Evolutionary conservation across 2,113 vertebrate species (phyloP), one percentile per base, ranked within the genome.

Genomic region (Neolamprologus falcicula): DNA sequence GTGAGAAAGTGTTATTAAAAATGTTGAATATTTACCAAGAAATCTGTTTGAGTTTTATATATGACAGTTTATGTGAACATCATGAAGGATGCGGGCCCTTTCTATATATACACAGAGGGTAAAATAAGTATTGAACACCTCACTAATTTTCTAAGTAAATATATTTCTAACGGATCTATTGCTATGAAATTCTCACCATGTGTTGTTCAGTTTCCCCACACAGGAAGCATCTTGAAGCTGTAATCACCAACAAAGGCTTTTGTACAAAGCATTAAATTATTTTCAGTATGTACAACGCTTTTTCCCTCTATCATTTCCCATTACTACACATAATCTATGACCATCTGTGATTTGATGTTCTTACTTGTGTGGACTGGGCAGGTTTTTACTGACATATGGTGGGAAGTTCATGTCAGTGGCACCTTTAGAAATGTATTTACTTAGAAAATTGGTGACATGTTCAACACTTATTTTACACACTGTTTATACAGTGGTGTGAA

Each of bases 1-100:
- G 59, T 79, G 86, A 80, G 19, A 90, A 89, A 66, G 83, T 89
- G 37, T 83, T 90, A 83, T 7, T 82, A 88, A 83, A 89, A 86
- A 83, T 4, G 89, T 79, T 92, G 91, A 93, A 92, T 93, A 90
- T 90, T 92, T 92, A 88, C 82, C 52, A 83, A 89, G 28, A 35
- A 80, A 16, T 45, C 24, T 76, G 24, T 19, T n/a, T 50, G 26
- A n/a, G 6, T 76, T 45, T 45, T 45, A 26, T 11, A 45, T 26
- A 45, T 73, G 14, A 78, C 26, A 26, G n/a, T 8, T 66, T 50
- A n/a, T 37, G n/a, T 37, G 80, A 71, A 59, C 63, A 57, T 61
- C 11, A 47, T 13, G 8, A 7, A 54, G 5, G 66, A 2, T 42
- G 42, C 17, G 1, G n/a, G 26, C 66, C 11, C 31, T 73, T 16